A percentile compares a stretch with the other conserved stretches of the same genome.
Evolutionary conservation across 2,113 vertebrate genomes (phyloP).

Genomic region (Clarias magur): DNA sequence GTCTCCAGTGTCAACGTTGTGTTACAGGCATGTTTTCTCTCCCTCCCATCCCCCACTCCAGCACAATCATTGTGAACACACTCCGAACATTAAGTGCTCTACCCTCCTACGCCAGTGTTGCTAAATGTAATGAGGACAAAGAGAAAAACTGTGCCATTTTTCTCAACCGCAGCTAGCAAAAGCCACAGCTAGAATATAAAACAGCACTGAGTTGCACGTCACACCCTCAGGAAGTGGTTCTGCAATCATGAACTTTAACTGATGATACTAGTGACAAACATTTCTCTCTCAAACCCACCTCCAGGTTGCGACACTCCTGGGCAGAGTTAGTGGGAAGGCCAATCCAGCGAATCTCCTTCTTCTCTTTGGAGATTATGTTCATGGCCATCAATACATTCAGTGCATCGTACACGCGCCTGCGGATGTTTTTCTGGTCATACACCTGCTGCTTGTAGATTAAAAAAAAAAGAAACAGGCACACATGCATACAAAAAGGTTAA

Average conservation of each 20-base stretch:
- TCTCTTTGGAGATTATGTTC: slow-evolving; percentile 91
- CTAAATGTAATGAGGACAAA: not conserved
- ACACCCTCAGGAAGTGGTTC: not conserved
- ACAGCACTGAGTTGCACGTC: too few relatives aligned
- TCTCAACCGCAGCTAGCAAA: not conserved
- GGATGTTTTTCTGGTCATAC: slow-evolving; percentile 89
- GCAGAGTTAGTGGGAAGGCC: slow-evolving; percentile 85
- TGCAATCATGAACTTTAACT: not conserved
- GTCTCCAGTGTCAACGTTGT: not conserved
- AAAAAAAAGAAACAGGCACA: slow-evolving; percentile 32
- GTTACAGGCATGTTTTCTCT: not conserved
- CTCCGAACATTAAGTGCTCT: not conserved
- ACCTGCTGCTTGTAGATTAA: slow-evolving; percentile 71
- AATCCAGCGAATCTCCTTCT: slow-evolving; percentile 87
- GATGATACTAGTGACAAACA: not conserved
- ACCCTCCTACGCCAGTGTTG: not conserved
- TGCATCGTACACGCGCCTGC: slow-evolving; percentile 85
- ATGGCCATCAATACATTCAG: slow-evolving; percentile 88
- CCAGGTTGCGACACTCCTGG: slow-evolving; percentile 84
- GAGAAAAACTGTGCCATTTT: not conserved
- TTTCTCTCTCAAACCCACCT: slow-evolving; percentile 66
- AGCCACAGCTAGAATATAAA: not conserved
- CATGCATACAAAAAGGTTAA: not conserved
- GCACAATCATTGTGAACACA: not conserved
- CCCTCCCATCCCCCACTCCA: not conserved